Base-by-base conservation (phyloP, 2,797 vertebrate genomes). In the Pseudotriccus pelzelni region DNA sequence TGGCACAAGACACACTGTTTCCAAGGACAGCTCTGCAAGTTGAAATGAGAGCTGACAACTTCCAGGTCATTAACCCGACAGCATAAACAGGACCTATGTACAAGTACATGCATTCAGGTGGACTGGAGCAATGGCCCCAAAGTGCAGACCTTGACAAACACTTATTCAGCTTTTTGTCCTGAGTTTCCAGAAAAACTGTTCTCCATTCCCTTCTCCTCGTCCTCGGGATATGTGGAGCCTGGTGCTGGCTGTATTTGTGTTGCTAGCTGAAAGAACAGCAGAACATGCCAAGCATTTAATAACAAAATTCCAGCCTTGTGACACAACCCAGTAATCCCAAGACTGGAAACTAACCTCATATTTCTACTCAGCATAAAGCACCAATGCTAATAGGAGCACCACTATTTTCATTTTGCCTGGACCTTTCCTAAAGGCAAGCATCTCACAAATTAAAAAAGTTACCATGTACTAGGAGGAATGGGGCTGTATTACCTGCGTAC, bases 251-350 rank as follows among this genome's bases (percentile, higher is more conserved):
- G 0, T 96, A 74, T 80, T 95, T 96, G 87, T 82, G 92, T 75
- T 96, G 86, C 52, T 94, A 95, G 88, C 87, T 90, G 85, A 94
- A 96, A 96, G 85, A 94, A 85, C 77, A 93, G 74, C 87, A 91
- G 55, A 95, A 80, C 72, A 83, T 58, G 95, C 88, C 97, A 97
- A 95, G 64, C 20, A 23, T 94, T 92, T 92, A 96, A 84, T 83
- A 96, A 97, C 91, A 93, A 94, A 97, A 97, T 96, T 97, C 95
- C 97, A 95, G 93, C 84, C 90, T 79, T 89, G 52, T 96, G 93
- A 97, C 87, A 97, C 85, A 96, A 94, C 12, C 68, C 73, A 89
- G 78, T 79, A 96, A 94, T 94, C 73, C 67, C 77, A 70, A 49
- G 14, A 62, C 52, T 95, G 73, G 76, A 93, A 96, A 93, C 49